Evolutionary conservation across 2,797 vertebrate genomes (phyloP), one percentile per base, ranked within the genome.

Genomic region (Lepus townsendii): DNA sequence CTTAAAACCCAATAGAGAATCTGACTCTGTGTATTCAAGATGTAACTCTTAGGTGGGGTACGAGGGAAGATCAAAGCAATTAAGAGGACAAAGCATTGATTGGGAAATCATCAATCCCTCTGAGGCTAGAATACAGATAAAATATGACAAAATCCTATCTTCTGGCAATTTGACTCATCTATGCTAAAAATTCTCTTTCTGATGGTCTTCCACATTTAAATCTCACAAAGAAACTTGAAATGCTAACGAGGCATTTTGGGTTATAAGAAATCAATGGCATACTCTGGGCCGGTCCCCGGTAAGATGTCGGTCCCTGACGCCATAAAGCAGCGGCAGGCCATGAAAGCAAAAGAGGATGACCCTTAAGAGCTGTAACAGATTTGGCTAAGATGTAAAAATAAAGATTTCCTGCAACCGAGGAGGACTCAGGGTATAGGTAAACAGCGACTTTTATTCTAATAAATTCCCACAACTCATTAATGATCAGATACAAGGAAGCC

Each of bases 131-230:
- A 68, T 76, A 50, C 54, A 90, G 32, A 52, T 75, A 78, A 78
- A 5, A 77, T 57, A 2, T 27, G 26, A 57, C 52, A 66, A 87
- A 95, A 87, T 30, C 2, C 14, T 77, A 24, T 73, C 69, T 84
- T 90, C 65, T 78, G 85, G 20, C 88, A 94, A 93, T 92, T 32
- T 69, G 63, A 95, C 22, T 91, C 32, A 60, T 85, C 30, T 87
- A 50, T 57, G 26, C 35, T 87, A 82, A 93, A 95, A 93, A 68
- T 83, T 95, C 27, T 57, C 38, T 88, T 93, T 62, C 60, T 71
- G 27, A 5, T 62, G 12, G 69, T 65, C 52, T 75, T 79, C 35
- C 82, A 42, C 87, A 63, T 35, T 83, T 77, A 86, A 50, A 69
- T 12, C 5, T 60, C 32, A 57, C 69, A 73, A 35, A 82, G 85